These are phyloP conservation scores for Enteromius viviparus DNA, from an alignment of 2,797 vertebrate genomes.

Conservation along the genomic window DNA sequence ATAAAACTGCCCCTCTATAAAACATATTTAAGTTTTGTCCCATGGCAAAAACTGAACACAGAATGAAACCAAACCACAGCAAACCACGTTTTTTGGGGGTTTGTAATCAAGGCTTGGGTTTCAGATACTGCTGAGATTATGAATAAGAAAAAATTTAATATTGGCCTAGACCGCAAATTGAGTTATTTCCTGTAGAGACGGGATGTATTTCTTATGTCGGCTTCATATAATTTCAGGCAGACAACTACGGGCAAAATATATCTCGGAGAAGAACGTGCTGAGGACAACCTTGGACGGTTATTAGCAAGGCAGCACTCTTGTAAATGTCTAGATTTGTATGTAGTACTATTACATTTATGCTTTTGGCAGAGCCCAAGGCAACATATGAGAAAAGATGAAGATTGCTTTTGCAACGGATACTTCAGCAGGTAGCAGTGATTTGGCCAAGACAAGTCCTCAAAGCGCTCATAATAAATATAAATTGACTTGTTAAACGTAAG, in stretches of 20 bases:
- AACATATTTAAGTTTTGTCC: constrained; percentile 13
- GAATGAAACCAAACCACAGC: not conserved
- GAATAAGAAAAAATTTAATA: constrained; percentile 24
- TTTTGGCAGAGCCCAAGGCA: not conserved
- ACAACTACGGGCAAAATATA: not conserved
- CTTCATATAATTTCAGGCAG: constrained; percentile 11
- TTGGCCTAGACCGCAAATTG: constrained; percentile 40
- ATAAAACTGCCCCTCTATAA: not conserved
- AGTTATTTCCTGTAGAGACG: constrained; percentile 60
- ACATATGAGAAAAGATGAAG: not conserved
- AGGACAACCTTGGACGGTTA: constrained; percentile 17
- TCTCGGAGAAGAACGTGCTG: constrained; percentile 3
- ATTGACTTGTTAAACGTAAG: not conserved
- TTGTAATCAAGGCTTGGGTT: constrained; percentile 38
- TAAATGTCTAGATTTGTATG: constrained; percentile 3
- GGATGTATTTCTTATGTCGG: constrained; percentile 60
- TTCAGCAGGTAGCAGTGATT: not conserved
- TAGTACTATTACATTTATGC: not conserved
- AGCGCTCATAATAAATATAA: not conserved
- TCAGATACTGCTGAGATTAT: constrained; percentile 40
- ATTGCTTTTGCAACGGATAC: constrained; percentile 3
- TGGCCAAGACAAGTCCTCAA: not conserved
- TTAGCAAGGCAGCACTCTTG: not conserved
- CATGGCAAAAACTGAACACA: constrained; percentile 20
- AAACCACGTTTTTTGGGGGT: constrained; percentile 4